Conservation (phyloP, 2,113 vertebrate genomes). For the Lagopus leucura region DNA sequence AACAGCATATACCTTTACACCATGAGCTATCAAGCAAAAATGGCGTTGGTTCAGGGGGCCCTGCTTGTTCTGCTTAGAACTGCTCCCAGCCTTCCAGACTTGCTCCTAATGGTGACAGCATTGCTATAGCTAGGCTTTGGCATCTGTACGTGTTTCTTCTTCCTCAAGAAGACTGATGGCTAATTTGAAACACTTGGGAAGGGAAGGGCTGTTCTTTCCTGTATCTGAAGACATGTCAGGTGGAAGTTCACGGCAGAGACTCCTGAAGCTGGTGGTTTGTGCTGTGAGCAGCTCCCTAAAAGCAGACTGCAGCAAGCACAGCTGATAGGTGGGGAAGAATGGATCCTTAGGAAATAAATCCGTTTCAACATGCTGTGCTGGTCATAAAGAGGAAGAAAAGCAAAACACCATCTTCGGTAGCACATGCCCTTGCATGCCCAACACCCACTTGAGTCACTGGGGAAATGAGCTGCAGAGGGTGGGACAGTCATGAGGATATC, state of each 20-base stretch:
- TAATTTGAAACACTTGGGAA: background rate
- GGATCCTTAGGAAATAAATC: background rate
- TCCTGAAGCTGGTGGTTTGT: background rate
- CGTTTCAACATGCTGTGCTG: background rate
- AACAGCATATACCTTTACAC: slow-evolving; percentile 35
- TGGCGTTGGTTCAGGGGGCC: background rate
- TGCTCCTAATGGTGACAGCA: background rate
- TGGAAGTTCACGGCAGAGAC: background rate
- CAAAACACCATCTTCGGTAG: background rate
- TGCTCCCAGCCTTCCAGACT: background rate
- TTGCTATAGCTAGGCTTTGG: background rate
- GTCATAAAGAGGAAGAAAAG: background rate
- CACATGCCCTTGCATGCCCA: background rate
- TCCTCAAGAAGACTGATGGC: background rate
- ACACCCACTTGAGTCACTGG: background rate
- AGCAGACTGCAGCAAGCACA: background rate
- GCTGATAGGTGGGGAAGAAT: background rate
- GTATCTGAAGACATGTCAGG: background rate
- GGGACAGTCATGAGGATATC: background rate
- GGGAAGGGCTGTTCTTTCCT: background rate
- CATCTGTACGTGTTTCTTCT: background rate
- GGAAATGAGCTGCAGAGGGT: background rate
- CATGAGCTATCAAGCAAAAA: background rate
- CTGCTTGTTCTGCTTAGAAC: background rate
- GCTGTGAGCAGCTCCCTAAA: background rate